Evolutionary conservation across 2,113 vertebrate genomes (phyloP), one percentile per base, ranked within the genome.

Genomic region (Lucifuga dentata): DNA sequence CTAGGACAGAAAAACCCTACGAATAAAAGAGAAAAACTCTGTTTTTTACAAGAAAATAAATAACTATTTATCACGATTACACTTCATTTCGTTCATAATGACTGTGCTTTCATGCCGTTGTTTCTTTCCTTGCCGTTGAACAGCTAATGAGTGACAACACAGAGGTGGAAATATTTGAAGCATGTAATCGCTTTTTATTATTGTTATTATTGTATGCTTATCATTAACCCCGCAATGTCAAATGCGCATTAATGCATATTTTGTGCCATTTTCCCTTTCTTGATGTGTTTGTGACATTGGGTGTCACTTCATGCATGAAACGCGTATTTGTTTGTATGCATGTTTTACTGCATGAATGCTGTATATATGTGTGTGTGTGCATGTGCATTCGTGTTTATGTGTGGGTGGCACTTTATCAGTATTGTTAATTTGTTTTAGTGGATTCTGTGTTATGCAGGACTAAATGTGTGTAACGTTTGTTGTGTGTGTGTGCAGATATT

Each of bases 171-270:
- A 13, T 13, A 41, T 55, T 16, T 60, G 24, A 77, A 77, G 65
- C 72, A 58, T 70, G 63, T 76, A 67, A 77, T 85, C 66, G n/a
- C 23, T 65, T 55, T 66, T 53, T 64, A 52, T 61, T 36, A 41
- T 41, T 55, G 13, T 50, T 68, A 39, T 66, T 81, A 65, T 48
- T 52, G 35, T 43, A n/a, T 32, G 8, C 8, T 49, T 80, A 65
- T 57, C 12, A 60, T 68, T 50, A 59, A 61, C 8, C 36, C 40
- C 39, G 49, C 21, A 7, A 16, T 36, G n/a, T n/a, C n/a, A n/a
- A n/a, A n/a, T n/a, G n/a, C n/a, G n/a, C n/a, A n/a, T n/a, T n/a
- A n/a, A n/a, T n/a, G n/a, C n/a, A n/a, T n/a, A n/a, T n/a, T n/a
- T n/a, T n/a, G n/a, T n/a, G n/a, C n/a, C n/a, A n/a, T n/a, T n/a